Conservation (phyloP, 2,113 vertebrate genomes). For the Notothenia rossii region DNA sequence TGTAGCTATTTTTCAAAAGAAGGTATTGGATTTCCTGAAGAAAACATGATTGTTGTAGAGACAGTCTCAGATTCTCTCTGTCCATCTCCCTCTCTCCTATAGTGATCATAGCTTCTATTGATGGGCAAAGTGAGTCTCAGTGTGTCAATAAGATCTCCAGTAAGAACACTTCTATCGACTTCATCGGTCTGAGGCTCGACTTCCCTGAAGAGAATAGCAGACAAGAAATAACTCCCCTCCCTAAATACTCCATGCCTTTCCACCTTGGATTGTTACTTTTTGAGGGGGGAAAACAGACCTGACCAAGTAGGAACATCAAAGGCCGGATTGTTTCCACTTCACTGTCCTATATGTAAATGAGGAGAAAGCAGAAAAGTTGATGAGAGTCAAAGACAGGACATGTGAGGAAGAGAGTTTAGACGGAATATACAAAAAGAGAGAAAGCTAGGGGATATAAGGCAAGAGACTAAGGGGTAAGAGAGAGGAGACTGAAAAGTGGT, state of each 20-base stretch:
- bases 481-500: background rate
- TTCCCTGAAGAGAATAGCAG: constrained; percentile 23
- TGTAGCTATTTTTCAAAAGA: constrained; percentile 5
- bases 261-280: constrained; percentile 28
- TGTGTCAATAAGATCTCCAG: constrained; percentile 65
- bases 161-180: constrained; percentile 73
- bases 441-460: background rate
- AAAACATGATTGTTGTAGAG: background rate
- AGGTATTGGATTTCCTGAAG: background rate
- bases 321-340: constrained; percentile 34
- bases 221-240: constrained; percentile 26
- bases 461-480: background rate
- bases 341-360: constrained; percentile 51
- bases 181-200: background rate
- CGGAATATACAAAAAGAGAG: background rate
- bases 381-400: constrained; percentile 28
- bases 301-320: constrained; percentile 43
- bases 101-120: constrained; percentile 68
- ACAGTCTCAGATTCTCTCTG: constrained; percentile 8
- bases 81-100: constrained; percentile 1
- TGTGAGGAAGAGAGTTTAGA: constrained; percentile 16
- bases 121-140: constrained; percentile 62
- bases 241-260: background rate
- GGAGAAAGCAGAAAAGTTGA: constrained; percentile 12
- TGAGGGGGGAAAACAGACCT: constrained; percentile 27